Evolutionary conservation across 1,140 invertebrate genomes (phyloP).

Genomic region (Aricia agestis): DNA sequence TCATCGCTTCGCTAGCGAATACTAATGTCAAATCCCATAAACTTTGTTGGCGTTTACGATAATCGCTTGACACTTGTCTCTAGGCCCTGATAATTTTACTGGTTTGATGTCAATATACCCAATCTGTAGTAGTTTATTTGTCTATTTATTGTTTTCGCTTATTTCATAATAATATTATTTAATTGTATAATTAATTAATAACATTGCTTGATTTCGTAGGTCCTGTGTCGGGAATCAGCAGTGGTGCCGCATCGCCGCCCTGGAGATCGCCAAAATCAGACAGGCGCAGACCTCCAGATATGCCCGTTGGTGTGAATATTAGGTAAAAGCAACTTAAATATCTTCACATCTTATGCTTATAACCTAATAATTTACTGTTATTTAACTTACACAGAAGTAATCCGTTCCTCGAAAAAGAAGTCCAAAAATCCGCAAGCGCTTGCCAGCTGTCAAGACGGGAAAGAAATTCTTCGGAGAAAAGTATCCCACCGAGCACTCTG

Average conservation of each 20-base stretch:
- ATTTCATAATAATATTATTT: too few relatives aligned
- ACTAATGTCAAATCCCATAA: too few relatives aligned
- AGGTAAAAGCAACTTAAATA: constrained; percentile 37
- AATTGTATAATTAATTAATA: too few relatives aligned
- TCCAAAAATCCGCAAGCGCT: constrained; percentile 78
- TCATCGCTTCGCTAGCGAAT: too few relatives aligned
- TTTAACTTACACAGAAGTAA: constrained; percentile 58
- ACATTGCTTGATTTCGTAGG: constrained; percentile 32
- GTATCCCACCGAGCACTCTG: constrained; percentile 40
- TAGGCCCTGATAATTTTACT: constrained; percentile 10
- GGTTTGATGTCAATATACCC: too few relatives aligned
- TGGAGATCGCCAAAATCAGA: constrained; percentile 79
- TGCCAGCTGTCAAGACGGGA: constrained; percentile 65
- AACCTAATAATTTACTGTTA: neutral
- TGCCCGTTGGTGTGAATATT: constrained; percentile 77
- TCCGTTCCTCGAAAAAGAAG: constrained; percentile 73
- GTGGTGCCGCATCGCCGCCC: constrained; percentile 77
- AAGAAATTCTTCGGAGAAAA: constrained; percentile 54
- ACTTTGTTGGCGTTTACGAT: too few relatives aligned
- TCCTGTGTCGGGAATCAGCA: constrained; percentile 71
- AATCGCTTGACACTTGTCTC: too few relatives aligned
- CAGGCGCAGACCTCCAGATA: constrained; percentile 73
- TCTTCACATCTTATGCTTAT: neutral
- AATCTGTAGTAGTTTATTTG: too few relatives aligned
- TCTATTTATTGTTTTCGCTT: too few relatives aligned